Evolutionary conservation across 35 echinoderm and acorn worm genomes (phyloP).

Genomic region (Holothuria glaberrima): DNA sequence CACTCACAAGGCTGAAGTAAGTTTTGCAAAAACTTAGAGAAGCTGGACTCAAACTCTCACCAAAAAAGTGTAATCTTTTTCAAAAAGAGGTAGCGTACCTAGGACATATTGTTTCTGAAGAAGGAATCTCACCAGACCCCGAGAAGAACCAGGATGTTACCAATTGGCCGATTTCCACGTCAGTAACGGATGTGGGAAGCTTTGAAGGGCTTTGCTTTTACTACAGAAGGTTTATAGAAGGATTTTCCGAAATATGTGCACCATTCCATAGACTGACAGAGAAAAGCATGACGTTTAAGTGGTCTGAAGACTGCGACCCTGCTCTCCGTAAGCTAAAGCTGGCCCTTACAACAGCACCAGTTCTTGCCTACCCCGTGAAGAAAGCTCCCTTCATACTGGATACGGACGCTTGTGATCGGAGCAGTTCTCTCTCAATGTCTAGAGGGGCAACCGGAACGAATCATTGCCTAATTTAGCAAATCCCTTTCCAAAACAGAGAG

Average conservation of each 20-base stretch:
- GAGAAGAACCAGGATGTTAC: constrained; percentile 34
- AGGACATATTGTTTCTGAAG: constrained; percentile 57
- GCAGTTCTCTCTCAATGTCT: constrained; percentile 67
- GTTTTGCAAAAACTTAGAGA: constrained; percentile 49
- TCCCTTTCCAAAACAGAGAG: constrained; percentile 56
- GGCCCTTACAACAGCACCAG: constrained; percentile 56
- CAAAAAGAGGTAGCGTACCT: constrained; percentile 55
- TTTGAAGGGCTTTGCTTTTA: constrained; percentile 65
- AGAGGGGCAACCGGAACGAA: constrained; percentile 40
- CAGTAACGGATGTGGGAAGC: constrained; percentile 57
- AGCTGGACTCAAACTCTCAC: constrained; percentile 64
- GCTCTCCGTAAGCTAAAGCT: constrained; percentile 50
- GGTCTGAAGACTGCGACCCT: constrained; percentile 22
- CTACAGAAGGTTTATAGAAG: constrained; percentile 65
- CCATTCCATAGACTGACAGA: constrained; percentile 62
- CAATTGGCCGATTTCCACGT: constrained; percentile 49
- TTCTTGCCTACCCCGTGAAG: constrained; percentile 61
- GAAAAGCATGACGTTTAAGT: constrained; percentile 39
- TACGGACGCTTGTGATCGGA: constrained; percentile 66
- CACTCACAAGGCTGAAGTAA: constrained; percentile 21
- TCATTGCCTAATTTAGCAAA: constrained; percentile 62
- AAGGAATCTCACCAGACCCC: constrained; percentile 46
- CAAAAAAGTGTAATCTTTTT: constrained; percentile 53
- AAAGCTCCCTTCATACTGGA: constrained; percentile 57
- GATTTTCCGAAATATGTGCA: constrained; percentile 51